Evolutionary conservation across 64 coral and sea anemone species (phyloP).

Genomic region (Platygyra sinensis): DNA sequence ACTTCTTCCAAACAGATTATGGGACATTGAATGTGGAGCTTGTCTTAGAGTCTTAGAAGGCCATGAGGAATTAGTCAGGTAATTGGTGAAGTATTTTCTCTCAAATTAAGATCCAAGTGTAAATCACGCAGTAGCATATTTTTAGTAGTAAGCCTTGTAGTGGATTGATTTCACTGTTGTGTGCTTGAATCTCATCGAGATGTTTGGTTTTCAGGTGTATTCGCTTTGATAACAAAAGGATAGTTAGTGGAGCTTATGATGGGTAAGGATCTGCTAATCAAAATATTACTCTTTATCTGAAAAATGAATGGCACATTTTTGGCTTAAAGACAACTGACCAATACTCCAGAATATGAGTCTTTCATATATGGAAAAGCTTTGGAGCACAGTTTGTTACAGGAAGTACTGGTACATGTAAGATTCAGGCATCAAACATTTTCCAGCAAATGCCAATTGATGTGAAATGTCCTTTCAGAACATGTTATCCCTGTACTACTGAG

Average conservation of each 20-base stretch:
- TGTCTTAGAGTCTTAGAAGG: slow-evolving; percentile 95
- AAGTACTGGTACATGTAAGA: no score
- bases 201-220: slow-evolving; percentile 80
- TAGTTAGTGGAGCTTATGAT: slow-evolving; percentile 99
- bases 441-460: no score
- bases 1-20: slow-evolving; percentile 69
- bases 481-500: no score
- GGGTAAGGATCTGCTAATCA: slow-evolving; percentile 48
- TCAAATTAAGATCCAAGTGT: neutral
- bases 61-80: slow-evolving; percentile 98
- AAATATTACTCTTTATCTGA: no score
- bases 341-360: no score
- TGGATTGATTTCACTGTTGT: neutral
- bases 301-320: no score
- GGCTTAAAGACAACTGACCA: no score
- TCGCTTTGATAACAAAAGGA: slow-evolving; percentile 98
- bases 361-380: no score
- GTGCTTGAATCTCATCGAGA: neutral
- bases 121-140: neutral
- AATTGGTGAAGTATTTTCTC: neutral
- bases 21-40: slow-evolving; percentile 99
- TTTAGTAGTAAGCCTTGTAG: neutral
- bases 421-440: no score
- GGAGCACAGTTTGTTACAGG: no score
- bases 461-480: no score